Evolutionary conservation across 1,140 invertebrate genomes (phyloP).

Genomic region (Drosophila tani): DNA sequence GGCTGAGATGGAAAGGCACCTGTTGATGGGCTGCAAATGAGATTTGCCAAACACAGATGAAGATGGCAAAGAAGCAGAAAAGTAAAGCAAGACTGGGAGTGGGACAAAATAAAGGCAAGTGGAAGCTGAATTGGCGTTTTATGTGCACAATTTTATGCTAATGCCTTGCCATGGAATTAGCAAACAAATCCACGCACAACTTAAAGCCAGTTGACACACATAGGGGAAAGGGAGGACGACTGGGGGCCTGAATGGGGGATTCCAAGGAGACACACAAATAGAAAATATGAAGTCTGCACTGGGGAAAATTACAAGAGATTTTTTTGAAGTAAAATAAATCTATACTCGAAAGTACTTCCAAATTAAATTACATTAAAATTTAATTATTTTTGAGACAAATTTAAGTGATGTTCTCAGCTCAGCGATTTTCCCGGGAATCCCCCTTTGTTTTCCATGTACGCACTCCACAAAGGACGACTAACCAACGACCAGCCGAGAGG

Average conservation of each 20-base stretch:
- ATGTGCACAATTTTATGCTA: slow-evolving; percentile 70
- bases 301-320: not conserved
- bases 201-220: slow-evolving; percentile 63
- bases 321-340: no score
- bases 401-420: no score
- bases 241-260: no score
- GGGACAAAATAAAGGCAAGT: slow-evolving; percentile 2
- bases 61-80: slow-evolving; percentile 12
- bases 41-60: slow-evolving; percentile 36
- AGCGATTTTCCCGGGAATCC: no score
- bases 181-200: slow-evolving; percentile 55
- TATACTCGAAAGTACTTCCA: no score
- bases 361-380: not conserved
- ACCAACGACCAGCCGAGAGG: slow-evolving; percentile 22
- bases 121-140: slow-evolving; percentile 46
- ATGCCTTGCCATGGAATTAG: slow-evolving; percentile 57
- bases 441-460: slow-evolving; percentile 17
- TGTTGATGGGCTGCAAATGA: slow-evolving; percentile 73
- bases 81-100: slow-evolving; percentile 4
- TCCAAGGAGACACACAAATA: slow-evolving; percentile 9
- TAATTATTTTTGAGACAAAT: not conserved
- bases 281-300: slow-evolving; percentile 51
- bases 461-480: slow-evolving; percentile 38
- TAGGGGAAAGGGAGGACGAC: not conserved
- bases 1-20: slow-evolving; percentile 31